phyloP scores from a whole-genome alignment of 1,140 invertebrate genomes.

The Philotrypesis tridentata region DNA sequence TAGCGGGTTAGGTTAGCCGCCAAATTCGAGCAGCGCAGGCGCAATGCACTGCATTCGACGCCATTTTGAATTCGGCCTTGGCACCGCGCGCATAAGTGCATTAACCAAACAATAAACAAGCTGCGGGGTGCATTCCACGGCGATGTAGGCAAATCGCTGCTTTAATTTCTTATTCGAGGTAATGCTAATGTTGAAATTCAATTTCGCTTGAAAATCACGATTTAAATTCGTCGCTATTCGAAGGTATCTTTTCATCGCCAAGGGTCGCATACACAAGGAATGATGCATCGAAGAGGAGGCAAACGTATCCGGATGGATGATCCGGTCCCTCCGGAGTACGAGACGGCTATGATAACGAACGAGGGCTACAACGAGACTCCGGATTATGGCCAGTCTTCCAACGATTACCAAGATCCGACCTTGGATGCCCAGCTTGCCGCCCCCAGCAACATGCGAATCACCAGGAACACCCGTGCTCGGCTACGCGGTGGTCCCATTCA shows the following conservation, averaged over 20 bases:
- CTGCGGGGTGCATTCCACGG: background rate
- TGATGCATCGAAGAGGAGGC: conserved; percentile 87
- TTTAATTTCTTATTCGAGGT: background rate
- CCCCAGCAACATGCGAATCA: conserved; percentile 70
- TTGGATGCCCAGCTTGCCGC: conserved; percentile 28
- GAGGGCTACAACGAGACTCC: conserved; percentile 73
- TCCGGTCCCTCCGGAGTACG: conserved; percentile 87
- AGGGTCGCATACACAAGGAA: conserved; percentile 46
- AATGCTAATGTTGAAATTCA: background rate
- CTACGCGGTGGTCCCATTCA: conserved; percentile 68
- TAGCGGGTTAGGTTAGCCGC: too few relatives aligned
- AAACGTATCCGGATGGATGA: conserved; percentile 94
- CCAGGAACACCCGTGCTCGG: conserved; percentile 71
- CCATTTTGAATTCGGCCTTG: conserved; percentile 1
- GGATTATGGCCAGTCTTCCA: conserved; percentile 69
- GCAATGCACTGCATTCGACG: background rate
- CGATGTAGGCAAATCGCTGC: background rate
- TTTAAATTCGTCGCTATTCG: background rate
- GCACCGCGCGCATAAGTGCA: too few relatives aligned
- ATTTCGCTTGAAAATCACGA: background rate
- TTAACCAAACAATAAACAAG: background rate
- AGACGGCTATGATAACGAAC: conserved; percentile 84
- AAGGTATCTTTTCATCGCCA: background rate
- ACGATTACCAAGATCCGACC: conserved; percentile 48
- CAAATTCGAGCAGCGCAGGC: background rate